Evolutionary conservation across 2,888 invertebrate species (phyloP).

Genomic region (Drosophila borborema): DNA sequence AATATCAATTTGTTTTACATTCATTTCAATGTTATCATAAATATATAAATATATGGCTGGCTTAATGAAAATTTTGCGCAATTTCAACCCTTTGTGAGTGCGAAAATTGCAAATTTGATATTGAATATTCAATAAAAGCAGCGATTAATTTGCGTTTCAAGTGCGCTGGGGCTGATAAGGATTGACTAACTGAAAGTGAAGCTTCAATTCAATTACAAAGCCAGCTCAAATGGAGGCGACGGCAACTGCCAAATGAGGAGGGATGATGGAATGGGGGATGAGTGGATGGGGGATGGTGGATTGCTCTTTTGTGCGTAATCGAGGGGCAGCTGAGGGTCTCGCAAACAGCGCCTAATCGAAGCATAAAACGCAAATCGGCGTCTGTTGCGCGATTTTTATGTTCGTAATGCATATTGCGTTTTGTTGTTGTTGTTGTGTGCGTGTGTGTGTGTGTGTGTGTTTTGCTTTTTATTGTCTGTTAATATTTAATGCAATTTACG

Average conservation of each 20-base stretch:
- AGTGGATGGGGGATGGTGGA: background rate
- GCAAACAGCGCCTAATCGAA: constrained; percentile 65
- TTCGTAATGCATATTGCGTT: constrained; percentile 48
- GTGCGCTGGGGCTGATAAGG: constrained; percentile 8
- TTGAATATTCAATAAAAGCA: constrained; percentile 12
- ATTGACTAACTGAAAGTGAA: constrained; percentile 30
- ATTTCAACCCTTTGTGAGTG: constrained; percentile 6
- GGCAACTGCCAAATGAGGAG: background rate
- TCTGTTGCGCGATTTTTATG: constrained; percentile 63
- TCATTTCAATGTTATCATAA: background rate
- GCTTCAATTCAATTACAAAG: constrained; percentile 35
- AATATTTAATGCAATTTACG: constrained; percentile 79
- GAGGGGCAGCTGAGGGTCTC: constrained; percentile 3
- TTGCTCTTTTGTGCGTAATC: background rate
- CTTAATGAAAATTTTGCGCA: background rate
- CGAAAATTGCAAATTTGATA: constrained; percentile 15
- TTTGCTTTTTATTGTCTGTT: constrained; percentile 75
- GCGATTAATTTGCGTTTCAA: constrained; percentile 15
- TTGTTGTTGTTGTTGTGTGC: constrained; percentile 14
- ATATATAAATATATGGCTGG: background rate
- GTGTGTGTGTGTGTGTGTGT: constrained; percentile 10
- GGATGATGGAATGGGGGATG: background rate
- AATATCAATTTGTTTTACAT: background rate
- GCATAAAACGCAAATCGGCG: constrained; percentile 74
- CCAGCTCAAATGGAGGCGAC: constrained; percentile 10